Conservation (phyloP, 1,140 invertebrate genomes). For the Caenorhabditis remanei region DNA sequence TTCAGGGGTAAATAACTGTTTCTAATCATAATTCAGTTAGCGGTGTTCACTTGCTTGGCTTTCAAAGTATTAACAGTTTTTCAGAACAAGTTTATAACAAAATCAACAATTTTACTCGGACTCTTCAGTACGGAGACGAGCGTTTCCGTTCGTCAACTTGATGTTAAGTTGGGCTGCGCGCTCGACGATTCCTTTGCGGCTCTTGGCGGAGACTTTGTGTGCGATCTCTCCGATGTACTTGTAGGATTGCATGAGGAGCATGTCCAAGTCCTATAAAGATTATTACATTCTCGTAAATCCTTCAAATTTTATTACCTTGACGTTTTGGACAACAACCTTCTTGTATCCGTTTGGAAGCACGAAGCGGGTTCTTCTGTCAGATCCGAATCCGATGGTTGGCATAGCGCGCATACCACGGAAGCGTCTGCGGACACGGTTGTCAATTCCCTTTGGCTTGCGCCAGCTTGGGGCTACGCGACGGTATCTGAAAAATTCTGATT, state of each 20-base stretch:
- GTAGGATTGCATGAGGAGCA: constrained; percentile 98
- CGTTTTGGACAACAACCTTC: constrained; percentile 90
- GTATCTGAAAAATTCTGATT: constrained; percentile 61
- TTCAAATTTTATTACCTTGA: constrained; percentile 82
- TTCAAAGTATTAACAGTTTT: no score
- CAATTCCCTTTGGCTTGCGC: constrained; percentile 97
- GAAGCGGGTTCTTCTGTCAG: constrained; percentile 87
- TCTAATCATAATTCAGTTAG: no score
- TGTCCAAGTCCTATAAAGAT: constrained; percentile 90
- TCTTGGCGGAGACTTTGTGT: constrained; percentile 94
- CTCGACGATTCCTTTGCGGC: constrained; percentile 94
- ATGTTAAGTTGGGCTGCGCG: constrained; percentile 94
- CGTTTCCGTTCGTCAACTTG: constrained; percentile 89
- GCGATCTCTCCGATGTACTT: constrained; percentile 97
- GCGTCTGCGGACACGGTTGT: constrained; percentile 96
- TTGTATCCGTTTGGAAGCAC: constrained; percentile 97
- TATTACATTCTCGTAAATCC: no score
- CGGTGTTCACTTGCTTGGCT: no score
- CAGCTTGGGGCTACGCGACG: constrained; percentile 83
- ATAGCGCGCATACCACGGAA: constrained; percentile 99
- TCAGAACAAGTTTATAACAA: constrained; percentile 58
- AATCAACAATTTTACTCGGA: constrained; percentile 79
- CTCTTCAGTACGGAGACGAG: constrained; percentile 95
- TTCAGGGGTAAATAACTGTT: no score
- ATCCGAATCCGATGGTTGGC: constrained; percentile 99